Evolutionary conservation across 2,113 vertebrate genomes (phyloP), one percentile per base, ranked within the genome.

Genomic region (Platycercus adscitus): DNA sequence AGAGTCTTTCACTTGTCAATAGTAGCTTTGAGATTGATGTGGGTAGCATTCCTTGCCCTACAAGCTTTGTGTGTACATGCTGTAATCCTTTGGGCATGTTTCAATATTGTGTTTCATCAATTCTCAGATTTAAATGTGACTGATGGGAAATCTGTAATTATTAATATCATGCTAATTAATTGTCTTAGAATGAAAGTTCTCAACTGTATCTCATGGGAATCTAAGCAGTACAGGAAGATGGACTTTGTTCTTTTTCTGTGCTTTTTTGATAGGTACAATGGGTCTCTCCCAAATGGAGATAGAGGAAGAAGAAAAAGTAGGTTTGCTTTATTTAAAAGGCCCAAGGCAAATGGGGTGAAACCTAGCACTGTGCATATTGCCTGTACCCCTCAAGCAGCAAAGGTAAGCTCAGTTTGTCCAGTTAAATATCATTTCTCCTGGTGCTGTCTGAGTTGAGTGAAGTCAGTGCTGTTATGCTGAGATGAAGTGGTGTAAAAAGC

Each of bases 371-470:
- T 99, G 92, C 99, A 99, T 86, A 98, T 99, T 95, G 98, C 99
- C 97, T 99, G 99, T 96, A 99, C 99, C 61, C 99, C 99, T 85
- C 99, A 99, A 97, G 99, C 99, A 98, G 99, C 99, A 97, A 99
- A 99, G 99, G 99, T 99, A 98, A 98, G 79, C 61, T 94, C 14
- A 7, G 9, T n/a, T 64, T 56, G 69, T 69, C 39, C 50, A 13
- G n/a, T 44, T 20, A 33, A 39, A 23, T 70, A 50, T 76, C 29
- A 6, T 18, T 73, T 80, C 47, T 78, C 33, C 33, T 80, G 11
- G 28, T 56, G 39, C 46, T 35, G 15, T 47, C 16, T 55, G 41
- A 70, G 55, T 78, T 70, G 6, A 13, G 25, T 55, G 43, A 43
- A 90, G 23, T 79, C 52, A 11, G 10, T 56, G 64, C 63, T 91